A percentile compares a stretch with the other conserved stretches of the same genome.
Conservation (phyloP, 2,113 vertebrate species). For the Antidorcas marsupialis region DNA sequence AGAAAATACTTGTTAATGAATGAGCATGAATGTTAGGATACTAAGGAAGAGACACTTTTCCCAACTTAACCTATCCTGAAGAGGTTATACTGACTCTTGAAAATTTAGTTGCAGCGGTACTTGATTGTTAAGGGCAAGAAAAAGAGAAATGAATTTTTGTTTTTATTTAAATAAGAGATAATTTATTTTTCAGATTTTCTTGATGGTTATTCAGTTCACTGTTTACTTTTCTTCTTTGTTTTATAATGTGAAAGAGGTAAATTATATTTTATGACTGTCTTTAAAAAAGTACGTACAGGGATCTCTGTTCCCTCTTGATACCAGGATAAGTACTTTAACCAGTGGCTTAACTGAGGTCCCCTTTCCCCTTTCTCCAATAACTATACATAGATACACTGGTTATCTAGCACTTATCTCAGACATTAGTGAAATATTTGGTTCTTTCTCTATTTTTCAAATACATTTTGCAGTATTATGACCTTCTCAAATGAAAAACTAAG, state of each 20-base stretch:
- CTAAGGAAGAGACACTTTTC: not conserved
- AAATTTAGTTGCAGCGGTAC: not conserved
- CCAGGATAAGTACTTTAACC: not conserved
- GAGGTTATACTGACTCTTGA: not conserved
- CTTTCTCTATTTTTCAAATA: not conserved
- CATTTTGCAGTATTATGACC: not conserved
- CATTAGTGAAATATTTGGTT: not conserved
- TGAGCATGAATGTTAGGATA: not conserved
- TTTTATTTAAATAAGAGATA: not conserved
- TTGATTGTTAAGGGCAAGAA: conserved; percentile 2
- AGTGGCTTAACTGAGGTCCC: not conserved
- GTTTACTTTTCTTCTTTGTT: not conserved
- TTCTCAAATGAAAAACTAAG: not conserved
- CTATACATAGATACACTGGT: not conserved
- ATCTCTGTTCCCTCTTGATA: not conserved
- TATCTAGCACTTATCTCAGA: not conserved
- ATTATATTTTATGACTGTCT: not conserved
- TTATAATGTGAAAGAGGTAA: not conserved
- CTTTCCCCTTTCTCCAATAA: not conserved
- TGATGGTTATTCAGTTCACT: not conserved
- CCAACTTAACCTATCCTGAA: not conserved
- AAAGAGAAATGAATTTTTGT: not conserved
- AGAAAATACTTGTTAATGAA: not conserved
- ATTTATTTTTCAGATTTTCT: not conserved
- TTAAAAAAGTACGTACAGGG: not conserved